Percentiles rank a stretch among this genome's conserved stretches.
These are phyloP conservation scores for Coregonus sp. DNA, from an alignment of 2,797 vertebrate species.

Conservation along the genomic window DNA sequence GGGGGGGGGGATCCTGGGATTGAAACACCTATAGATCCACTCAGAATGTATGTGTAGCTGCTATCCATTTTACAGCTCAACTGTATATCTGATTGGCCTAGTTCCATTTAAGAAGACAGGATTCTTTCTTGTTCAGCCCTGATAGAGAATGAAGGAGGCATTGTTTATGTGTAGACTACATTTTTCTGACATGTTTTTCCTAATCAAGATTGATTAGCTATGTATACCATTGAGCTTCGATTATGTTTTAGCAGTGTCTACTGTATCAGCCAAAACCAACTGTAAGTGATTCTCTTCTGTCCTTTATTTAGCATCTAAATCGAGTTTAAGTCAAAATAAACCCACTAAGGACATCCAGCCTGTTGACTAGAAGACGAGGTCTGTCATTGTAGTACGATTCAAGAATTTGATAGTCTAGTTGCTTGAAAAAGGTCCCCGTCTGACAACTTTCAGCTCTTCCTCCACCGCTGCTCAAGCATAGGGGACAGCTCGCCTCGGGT, in stretches of 20 bases:
- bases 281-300: background rate
- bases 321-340: slow-evolving; percentile 32
- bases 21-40: slow-evolving; percentile 3
- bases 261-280: background rate
- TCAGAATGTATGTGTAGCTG: slow-evolving; percentile 19
- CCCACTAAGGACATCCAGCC: slow-evolving; percentile 44
- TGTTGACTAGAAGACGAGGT: slow-evolving; percentile 47
- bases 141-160: background rate
- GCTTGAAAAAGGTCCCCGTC: slow-evolving; percentile 48
- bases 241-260: too few species aligned
- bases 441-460: slow-evolving; percentile 56
- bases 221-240: too few species aligned
- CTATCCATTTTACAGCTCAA: slow-evolving; percentile 31
- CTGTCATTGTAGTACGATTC: slow-evolving; percentile 63
- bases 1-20: slow-evolving; percentile 13
- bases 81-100: slow-evolving; percentile 22
- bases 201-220: background rate
- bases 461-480: slow-evolving; percentile 42
- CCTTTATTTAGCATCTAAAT: slow-evolving; percentile 10
- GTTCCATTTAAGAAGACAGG: background rate
- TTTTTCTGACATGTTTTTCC: too few species aligned
- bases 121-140: background rate
- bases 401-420: slow-evolving; percentile 58
- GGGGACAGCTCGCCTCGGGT: slow-evolving; percentile 41
- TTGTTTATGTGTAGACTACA: background rate